phyloP scores from a whole-genome alignment of 2,113 vertebrate species.

The Perognathus longimembris region DNA sequence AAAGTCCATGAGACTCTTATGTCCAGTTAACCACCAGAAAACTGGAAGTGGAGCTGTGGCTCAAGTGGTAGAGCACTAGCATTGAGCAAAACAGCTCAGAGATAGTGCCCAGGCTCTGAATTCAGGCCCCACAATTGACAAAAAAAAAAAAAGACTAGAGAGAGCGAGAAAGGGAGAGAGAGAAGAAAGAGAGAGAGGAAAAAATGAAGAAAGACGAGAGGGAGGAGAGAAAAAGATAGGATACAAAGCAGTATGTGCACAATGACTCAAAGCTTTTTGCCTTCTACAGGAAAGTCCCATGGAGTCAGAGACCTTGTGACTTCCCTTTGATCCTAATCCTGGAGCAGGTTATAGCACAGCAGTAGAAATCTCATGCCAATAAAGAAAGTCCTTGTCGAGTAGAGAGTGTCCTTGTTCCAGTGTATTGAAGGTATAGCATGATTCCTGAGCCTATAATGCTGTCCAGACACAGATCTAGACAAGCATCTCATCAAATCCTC shows the following conservation, averaged over 20 bases:
- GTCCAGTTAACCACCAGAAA: no score
- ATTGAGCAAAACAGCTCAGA: no score
- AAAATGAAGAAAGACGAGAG: accelerated
- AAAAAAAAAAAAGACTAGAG: no score
- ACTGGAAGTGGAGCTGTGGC: no score
- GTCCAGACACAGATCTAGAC: background rate
- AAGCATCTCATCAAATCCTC: background rate
- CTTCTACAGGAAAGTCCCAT: background rate
- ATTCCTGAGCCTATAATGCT: background rate
- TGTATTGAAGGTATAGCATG: background rate
- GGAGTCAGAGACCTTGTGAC: background rate
- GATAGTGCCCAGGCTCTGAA: no score
- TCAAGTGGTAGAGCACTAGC: no score
- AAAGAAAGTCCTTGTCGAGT: background rate
- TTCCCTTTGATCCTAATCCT: background rate
- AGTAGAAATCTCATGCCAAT: background rate
- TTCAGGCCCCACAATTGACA: no score
- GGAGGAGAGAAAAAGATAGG: background rate
- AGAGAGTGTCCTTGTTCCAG: background rate
- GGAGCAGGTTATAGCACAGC: accelerated
- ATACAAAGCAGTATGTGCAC: background rate
- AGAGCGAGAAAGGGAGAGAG: no score
- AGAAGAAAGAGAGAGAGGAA: no score
- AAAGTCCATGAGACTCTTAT: no score
- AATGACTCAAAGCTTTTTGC: background rate